Base-by-base conservation (phyloP, 2,797 vertebrate genomes). In the Odontamblyopus rebecca region DNA sequence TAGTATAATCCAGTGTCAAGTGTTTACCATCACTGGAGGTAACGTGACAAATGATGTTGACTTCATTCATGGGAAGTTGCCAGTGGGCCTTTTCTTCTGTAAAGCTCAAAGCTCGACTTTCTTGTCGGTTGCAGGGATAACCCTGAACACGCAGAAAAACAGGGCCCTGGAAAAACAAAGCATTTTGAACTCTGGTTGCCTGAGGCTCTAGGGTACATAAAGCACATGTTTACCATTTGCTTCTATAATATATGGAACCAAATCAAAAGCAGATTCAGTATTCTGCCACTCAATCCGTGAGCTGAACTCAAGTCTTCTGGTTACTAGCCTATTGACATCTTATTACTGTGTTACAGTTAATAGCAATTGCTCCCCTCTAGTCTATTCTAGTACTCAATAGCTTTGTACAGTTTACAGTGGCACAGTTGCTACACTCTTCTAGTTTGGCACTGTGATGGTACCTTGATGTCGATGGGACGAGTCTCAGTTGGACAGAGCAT, bases 31-130 rank as follows among this genome's bases (percentile, higher is more conserved):
- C 93, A 78, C 91, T 93, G 82, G 94, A 93, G 27, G 85, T 89
- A 82, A 97, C 89, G 19, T 99, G 96, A 0, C 96, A 98, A 87
- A 98, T 82, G 11, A 99, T 91, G 89, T 99, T 98, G 78, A 96
- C 88, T 90, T 98, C 96, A 63, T 91, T 93, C 88, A 99, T 86
- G 67, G 97, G 97, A 78, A 99, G 90, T 13, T 91, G 95, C 97
- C 97, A 99, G 86, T 95, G 95, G 15, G 94, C 90, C 23, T 92
- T 93, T 80, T 99, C 95, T 83, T 99, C 97, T 0, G 93, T 96
- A 83, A 99, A 99, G 77, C 85, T 97, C 84, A 96, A 77, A n/a
- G 95, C 93, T 72, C 98, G 91, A 71, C 94, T 92, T 82, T 98
- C 97, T 38, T 93, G 92, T 32, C 95, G 91, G 81, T 95, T 93